phyloP scores from a whole-genome alignment of 2,797 vertebrate species.

The Rhabdophis nuchalis region DNA sequence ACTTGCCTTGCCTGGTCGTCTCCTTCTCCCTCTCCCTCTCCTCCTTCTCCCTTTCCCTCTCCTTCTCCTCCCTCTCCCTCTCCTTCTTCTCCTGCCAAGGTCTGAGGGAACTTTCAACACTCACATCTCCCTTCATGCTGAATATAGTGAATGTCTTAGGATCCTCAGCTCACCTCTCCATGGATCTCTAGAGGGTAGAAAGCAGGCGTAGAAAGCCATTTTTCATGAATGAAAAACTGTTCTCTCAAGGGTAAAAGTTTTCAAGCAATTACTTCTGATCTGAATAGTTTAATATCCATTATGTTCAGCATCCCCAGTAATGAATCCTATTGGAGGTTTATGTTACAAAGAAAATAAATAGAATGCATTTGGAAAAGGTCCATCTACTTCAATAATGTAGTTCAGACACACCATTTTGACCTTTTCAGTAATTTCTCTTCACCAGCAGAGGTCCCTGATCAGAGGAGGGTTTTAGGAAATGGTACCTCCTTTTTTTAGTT shows the following conservation, averaged over 20 bases:
- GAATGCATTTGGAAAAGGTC: background rate
- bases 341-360: background rate
- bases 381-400: background rate
- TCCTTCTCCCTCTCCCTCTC: background rate
- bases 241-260: background rate
- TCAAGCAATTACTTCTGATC: background rate
- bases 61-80: background rate
- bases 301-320: background rate
- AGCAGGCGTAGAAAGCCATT: background rate
- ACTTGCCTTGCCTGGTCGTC: background rate
- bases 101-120: background rate
- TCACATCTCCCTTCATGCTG: background rate
- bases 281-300: background rate
- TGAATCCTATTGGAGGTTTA: background rate
- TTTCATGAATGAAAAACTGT: background rate
- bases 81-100: background rate
- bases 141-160: conserved; percentile 23
- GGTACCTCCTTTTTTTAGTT: background rate
- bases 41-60: background rate
- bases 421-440: background rate
- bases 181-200: background rate
- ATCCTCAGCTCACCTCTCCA: background rate
- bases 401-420: background rate
- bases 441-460: background rate
- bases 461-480: background rate